Base-by-base conservation (phyloP, 2,888 invertebrate genomes). In the Eurytoma adleriae region DNA sequence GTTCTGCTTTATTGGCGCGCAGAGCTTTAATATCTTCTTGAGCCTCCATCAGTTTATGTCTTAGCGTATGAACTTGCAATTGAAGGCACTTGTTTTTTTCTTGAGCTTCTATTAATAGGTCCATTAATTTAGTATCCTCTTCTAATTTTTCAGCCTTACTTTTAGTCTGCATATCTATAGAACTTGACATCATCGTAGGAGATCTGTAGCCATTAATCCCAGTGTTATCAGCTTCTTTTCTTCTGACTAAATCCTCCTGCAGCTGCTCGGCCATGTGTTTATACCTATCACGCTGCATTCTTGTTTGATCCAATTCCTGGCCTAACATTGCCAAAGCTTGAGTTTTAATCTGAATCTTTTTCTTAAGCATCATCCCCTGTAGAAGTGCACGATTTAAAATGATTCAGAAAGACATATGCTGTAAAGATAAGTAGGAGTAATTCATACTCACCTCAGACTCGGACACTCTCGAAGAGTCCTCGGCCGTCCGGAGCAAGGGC, bases 251-350 rank as follows among this genome's bases (percentile, higher is more conserved):
- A 85, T 92, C 90, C 74, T 93, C 91, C 86, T 95, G 94, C 20
- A 96, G 91, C 84, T 96, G 96, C 87, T 96, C 96, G 0, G 96
- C 95, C 92, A 96, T 93, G 12, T 95, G 90, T 89, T 96, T 96
- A 86, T 94, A 96, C 87, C 95, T 94, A 89, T 97, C 96, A 50
- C 96, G 91, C 88, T 97, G 96, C 86, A 94, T 94, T 80, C 95
- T 94, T 88, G 95, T 96, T 90, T 95, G 94, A 85, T 96, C 95
- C 79, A 97, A 90, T 87, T 96, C 96, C 85, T 94, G 93, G 82
- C 94, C 95, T 88, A 97, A 92, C 81, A 96, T 95, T n/a, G 94
- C 91, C 56, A 97, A 89, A 2, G 96, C 96, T 90, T 96, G 96
- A 72, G 95, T 93, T 90, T 97, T 97, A 87, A 96, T 95, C 87